These are phyloP conservation scores for Agriopis aurantiaria DNA, from an alignment of 2,888 invertebrate species.

Conservation along the genomic window DNA sequence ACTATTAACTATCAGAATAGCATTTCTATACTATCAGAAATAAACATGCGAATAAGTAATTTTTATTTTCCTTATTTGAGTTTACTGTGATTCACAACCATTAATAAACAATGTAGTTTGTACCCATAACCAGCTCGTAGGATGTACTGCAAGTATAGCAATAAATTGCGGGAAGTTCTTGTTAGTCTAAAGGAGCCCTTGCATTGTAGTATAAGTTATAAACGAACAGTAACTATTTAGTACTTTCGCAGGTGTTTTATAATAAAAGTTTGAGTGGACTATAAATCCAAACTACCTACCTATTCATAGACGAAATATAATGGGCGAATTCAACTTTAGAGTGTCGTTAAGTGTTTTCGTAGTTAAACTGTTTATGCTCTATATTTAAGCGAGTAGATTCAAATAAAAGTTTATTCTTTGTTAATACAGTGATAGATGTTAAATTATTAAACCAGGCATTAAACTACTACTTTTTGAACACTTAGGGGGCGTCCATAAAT, in stretches of 20 bases:
- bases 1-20: too few species aligned
- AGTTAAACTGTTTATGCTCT: background rate
- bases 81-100: too few species aligned
- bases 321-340: background rate
- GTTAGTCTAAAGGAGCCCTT: background rate
- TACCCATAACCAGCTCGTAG: background rate
- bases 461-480: too few species aligned
- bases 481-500: too few species aligned
- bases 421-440: too few species aligned
- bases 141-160: background rate
- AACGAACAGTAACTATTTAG: background rate
- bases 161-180: background rate
- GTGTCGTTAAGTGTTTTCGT: background rate
- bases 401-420: too few species aligned
- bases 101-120: background rate
- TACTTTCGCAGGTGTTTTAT: constrained; percentile 5
- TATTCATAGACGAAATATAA: background rate
- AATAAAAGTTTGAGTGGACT: background rate
- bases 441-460: too few species aligned
- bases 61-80: too few species aligned
- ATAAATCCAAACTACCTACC: constrained; percentile 1
- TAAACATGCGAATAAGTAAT: too few species aligned
- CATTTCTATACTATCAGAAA: too few species aligned
- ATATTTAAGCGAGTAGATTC: too few species aligned
- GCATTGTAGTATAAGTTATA: background rate